Percentiles rank a stretch among this genome's conserved stretches.
phyloP scores from a whole-genome alignment of 2,888 invertebrate genomes.

The Agrotis segetum region DNA sequence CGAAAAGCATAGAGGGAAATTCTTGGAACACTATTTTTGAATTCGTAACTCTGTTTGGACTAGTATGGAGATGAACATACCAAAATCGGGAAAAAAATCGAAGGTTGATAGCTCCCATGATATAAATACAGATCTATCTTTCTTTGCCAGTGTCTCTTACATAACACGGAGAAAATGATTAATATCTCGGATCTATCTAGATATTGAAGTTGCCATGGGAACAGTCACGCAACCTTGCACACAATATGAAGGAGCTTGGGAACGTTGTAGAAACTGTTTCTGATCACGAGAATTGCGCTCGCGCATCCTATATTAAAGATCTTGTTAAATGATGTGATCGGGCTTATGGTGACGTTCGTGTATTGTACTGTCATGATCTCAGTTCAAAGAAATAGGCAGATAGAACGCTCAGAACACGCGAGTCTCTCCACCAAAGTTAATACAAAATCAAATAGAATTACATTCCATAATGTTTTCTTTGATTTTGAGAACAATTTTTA shows the following conservation, averaged over 20 bases:
- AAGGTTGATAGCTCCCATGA: too few species aligned
- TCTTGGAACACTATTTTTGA: too few species aligned
- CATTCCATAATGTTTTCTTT: too few species aligned
- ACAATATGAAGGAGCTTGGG: slow-evolving; percentile 61
- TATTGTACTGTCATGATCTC: slow-evolving; percentile 5
- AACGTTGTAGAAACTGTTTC: slow-evolving; percentile 52
- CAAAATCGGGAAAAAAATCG: too few species aligned
- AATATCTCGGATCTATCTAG: slow-evolving; percentile 35
- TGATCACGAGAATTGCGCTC: slow-evolving; percentile 36
- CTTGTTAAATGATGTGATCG: slow-evolving; percentile 15
- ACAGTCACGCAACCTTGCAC: slow-evolving; percentile 56
- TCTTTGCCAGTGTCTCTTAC: slow-evolving; percentile 30
- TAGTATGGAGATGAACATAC: too few species aligned
- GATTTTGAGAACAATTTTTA: too few species aligned
- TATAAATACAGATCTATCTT: neutral
- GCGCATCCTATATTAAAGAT: slow-evolving; percentile 31
- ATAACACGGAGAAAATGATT: slow-evolving; percentile 34
- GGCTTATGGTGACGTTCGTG: slow-evolving; percentile 8
- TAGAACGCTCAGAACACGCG: too few species aligned
- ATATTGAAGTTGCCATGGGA: slow-evolving; percentile 54
- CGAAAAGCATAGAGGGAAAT: too few species aligned
- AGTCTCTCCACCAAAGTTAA: too few species aligned
- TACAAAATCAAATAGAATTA: too few species aligned
- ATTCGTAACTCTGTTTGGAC: too few species aligned
- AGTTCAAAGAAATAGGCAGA: too few species aligned